Conservation (phyloP, 2,797 vertebrate species). For the Melanotaenia pygmaea region DNA sequence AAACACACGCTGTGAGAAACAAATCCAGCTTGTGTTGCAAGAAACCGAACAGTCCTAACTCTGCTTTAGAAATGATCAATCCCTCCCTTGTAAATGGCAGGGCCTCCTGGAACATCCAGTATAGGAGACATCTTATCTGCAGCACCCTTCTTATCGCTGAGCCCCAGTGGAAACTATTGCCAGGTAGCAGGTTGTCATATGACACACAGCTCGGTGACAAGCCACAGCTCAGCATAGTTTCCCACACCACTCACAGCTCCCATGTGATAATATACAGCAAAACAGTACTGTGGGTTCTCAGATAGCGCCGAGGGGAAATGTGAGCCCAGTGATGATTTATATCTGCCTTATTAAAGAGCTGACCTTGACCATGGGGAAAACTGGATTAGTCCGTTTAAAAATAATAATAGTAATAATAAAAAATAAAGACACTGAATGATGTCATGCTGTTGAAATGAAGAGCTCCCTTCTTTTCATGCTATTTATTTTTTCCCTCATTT, state of each 20-base stretch:
- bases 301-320: constrained; percentile 68
- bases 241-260: constrained; percentile 61
- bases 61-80: constrained; percentile 63
- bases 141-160: constrained; percentile 67
- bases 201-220: constrained; percentile 67
- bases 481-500: constrained; percentile 25
- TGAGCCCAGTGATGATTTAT: constrained; percentile 70
- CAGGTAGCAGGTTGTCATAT: constrained; percentile 75
- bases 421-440: constrained; percentile 55
- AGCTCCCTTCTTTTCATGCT: constrained; percentile 41
- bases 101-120: constrained; percentile 66
- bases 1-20: constrained; percentile 45
- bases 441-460: constrained; percentile 55
- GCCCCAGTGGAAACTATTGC: constrained; percentile 72
- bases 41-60: constrained; percentile 32
- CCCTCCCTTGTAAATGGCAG: constrained; percentile 67
- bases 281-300: constrained; percentile 62
- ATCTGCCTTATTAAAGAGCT: constrained; percentile 78
- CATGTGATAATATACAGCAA: constrained; percentile 72
- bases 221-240: constrained; percentile 58
- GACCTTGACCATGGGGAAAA: constrained; percentile 74
- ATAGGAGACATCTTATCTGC: constrained; percentile 73
- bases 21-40: constrained; percentile 39
- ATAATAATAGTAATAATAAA: neutral
- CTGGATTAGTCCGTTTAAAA: constrained; percentile 62